Conservation (phyloP, 2,797 vertebrate species). For the Gouania willdenowi region DNA sequence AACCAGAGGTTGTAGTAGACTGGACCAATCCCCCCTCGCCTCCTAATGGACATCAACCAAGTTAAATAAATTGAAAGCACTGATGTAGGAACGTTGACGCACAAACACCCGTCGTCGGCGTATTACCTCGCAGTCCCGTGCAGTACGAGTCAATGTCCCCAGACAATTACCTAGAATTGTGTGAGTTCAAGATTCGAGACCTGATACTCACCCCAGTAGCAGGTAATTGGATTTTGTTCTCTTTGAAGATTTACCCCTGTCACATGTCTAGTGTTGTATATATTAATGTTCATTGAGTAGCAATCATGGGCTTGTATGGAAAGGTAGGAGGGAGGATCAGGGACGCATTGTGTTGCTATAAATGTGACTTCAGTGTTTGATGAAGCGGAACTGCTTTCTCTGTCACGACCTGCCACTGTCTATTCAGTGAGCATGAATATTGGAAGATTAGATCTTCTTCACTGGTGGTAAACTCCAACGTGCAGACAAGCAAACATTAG, state of each 20-base stretch:
- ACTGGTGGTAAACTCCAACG: slow-evolving; percentile 2
- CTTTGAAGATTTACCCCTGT: slow-evolving; percentile 44
- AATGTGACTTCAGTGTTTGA: slow-evolving; percentile 20
- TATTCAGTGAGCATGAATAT: slow-evolving; percentile 26
- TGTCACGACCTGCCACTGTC: slow-evolving; percentile 4
- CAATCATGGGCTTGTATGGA: slow-evolving; percentile 39
- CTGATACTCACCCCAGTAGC: slow-evolving; percentile 28
- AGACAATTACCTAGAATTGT: slow-evolving; percentile 48
- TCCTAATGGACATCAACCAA: slow-evolving; percentile 53
- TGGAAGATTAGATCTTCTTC: slow-evolving; percentile 9
- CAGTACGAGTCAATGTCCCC: slow-evolving; percentile 41
- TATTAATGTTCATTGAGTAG: slow-evolving; percentile 57
- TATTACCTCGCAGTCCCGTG: slow-evolving; percentile 40
- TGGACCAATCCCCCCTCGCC: slow-evolving; percentile 28
- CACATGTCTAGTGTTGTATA: slow-evolving; percentile 24
- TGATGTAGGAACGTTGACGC: slow-evolving; percentile 34
- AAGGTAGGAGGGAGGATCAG: slow-evolving; percentile 8
- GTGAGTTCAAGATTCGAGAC: slow-evolving; percentile 44
- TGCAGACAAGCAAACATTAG: not conserved
- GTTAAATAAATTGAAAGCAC: slow-evolving; percentile 57
- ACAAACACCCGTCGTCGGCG: slow-evolving; percentile 32
- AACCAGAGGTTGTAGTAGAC: slow-evolving; percentile 13
- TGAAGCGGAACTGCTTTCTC: slow-evolving; percentile 23
- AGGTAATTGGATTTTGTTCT: slow-evolving; percentile 68
- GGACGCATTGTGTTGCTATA: slow-evolving; percentile 13